Evolutionary conservation across 2,797 vertebrate species (phyloP).

Genomic region (Liasis olivaceus): DNA sequence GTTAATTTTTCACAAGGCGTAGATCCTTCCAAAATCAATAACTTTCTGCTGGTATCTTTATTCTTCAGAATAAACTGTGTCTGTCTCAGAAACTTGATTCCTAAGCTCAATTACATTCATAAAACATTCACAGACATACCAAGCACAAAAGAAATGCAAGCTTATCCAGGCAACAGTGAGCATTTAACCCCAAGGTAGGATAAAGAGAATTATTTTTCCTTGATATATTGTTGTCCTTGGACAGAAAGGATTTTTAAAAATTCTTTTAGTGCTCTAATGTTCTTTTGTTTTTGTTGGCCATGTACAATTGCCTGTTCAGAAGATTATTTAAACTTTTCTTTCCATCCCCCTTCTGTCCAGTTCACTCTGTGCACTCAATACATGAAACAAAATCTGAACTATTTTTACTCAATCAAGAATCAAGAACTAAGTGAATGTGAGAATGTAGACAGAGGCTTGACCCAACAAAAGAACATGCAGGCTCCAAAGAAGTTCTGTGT

Average conservation of each 20-base stretch:
- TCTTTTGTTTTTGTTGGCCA: constrained; percentile 43
- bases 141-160: constrained; percentile 73
- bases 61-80: constrained; percentile 91
- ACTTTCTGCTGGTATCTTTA: constrained; percentile 87
- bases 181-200: constrained; percentile 70
- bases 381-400: constrained; percentile 26
- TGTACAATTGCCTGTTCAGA: neutral
- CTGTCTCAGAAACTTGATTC: constrained; percentile 89
- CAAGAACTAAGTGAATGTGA: neutral
- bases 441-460: accelerated
- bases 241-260: constrained; percentile 27
- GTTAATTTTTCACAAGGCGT: constrained; percentile 94
- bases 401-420: neutral
- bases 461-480: neutral
- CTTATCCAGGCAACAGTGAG: constrained; percentile 62
- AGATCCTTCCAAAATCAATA: constrained; percentile 90
- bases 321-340: constrained; percentile 38
- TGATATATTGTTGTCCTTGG: constrained; percentile 60
- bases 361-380: constrained; percentile 32
- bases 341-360: neutral
- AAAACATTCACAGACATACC: constrained; percentile 83
- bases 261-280: constrained; percentile 20
- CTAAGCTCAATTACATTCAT: constrained; percentile 85
- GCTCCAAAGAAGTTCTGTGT: constrained; percentile 8
- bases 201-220: constrained; percentile 61